Base-by-base conservation (phyloP, 2,797 vertebrate genomes). In the Microtus californicus region DNA sequence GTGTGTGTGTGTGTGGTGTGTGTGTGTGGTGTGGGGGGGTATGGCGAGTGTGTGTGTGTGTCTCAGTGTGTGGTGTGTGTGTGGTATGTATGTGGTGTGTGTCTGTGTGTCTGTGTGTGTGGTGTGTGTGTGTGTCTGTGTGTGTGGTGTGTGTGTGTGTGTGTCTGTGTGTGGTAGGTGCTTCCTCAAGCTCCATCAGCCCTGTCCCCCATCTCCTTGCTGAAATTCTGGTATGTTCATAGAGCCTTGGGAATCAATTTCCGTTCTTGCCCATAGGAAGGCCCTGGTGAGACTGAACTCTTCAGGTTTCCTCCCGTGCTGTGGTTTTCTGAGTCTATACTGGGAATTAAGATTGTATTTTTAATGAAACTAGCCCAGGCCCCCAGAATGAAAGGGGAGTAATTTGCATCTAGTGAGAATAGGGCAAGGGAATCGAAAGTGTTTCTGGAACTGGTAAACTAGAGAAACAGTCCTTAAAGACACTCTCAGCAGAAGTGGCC, bases 401-500 rank as follows among this genome's bases (percentile, higher is more conserved):
- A 79, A 90, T 69, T 96, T 93, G 23, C 61, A 79, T 65, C 74
- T 95, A 93, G 43, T 91, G 94, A 91, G 92, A 93, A 11, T 65
- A 82, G 48, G 78, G 67, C 90, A 40, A 78, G 74, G 87, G n/a
- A 89, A 21, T 65, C 48, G 8, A 94, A 95, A 88, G 31, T 93
- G 51, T 89, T 95, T 94, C 92, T 96, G 61, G 79, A 85, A 78
- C 89, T 85, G 31, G 88, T 95, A 78, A 95, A 80, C 76, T 83
- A 94, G 78, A 95, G 90, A 87, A 96, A 45, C 69, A 51, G 56
- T 74, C 59, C 74, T 89, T 90, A 74, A 89, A 93, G 67, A 96
- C 92, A 87, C 43, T 12, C 48, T 87, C 6, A 29, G 37, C 5
- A 29, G 51, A n/a, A 69, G 25, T 83, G 45, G 48, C 56, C 29